Conservation (phyloP, 2,113 vertebrate genomes). For the Hemibagrus wyckioides region DNA sequence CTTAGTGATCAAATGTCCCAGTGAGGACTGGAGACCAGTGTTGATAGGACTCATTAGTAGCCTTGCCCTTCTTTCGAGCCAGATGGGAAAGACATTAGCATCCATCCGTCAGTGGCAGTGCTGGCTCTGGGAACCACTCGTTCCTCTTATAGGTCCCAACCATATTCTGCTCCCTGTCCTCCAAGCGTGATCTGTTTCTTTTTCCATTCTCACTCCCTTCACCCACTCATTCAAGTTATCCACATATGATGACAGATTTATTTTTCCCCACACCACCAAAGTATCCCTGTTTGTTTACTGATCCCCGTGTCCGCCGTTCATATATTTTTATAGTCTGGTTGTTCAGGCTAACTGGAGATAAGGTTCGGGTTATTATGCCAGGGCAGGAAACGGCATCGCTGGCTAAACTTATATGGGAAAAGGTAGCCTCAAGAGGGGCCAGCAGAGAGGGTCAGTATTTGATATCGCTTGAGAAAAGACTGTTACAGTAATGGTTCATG, state of each 20-base stretch:
- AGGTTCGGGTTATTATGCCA: constrained; percentile 25
- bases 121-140: constrained; percentile 31
- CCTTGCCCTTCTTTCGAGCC: constrained; percentile 61
- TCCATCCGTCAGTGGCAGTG: constrained; percentile 65
- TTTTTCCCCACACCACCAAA: constrained; percentile 69
- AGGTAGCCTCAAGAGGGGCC: constrained; percentile 41
- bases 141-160: constrained; percentile 35
- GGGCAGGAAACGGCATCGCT: constrained; percentile 28
- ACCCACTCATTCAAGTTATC: constrained; percentile 65
- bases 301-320: background rate
- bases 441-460: constrained; percentile 27
- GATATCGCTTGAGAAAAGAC: background rate
- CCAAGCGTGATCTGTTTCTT: constrained; percentile 72
- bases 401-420: constrained; percentile 32
- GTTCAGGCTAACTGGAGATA: constrained; percentile 17
- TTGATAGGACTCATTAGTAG: constrained; percentile 61
- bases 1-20: constrained; percentile 43
- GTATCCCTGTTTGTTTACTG: constrained; percentile 64
- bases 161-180: constrained; percentile 60
- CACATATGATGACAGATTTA: constrained; percentile 71
- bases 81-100: constrained; percentile 75
- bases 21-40: constrained; percentile 42
- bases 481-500: constrained; percentile 15
- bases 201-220: constrained; percentile 52
- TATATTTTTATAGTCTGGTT: constrained; percentile 32